Evolutionary conservation across 1,140 invertebrate genomes (phyloP).

Genomic region (Temnothorax curvispinosus): DNA sequence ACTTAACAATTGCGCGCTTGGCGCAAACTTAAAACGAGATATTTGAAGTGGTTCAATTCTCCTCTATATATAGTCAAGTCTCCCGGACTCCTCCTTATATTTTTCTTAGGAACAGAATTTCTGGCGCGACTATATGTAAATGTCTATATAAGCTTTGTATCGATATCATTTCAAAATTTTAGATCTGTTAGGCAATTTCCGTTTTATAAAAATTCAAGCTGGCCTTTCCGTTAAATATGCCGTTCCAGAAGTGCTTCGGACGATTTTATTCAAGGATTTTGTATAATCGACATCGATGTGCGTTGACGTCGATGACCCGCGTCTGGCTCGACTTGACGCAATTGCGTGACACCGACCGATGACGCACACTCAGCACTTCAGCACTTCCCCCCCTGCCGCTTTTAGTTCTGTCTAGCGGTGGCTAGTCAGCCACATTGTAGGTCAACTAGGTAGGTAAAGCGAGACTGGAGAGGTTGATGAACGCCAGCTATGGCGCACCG

Average conservation of each 20-base stretch:
- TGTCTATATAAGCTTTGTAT: neutral
- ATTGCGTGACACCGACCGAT: slow-evolving; percentile 20
- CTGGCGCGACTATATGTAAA: too few species aligned
- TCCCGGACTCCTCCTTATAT: neutral
- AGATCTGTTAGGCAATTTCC: neutral
- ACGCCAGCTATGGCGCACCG: slow-evolving; percentile 19
- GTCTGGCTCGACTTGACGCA: slow-evolving; percentile 35
- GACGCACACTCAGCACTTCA: slow-evolving; percentile 4
- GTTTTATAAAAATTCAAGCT: neutral
- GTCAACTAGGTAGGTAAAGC: slow-evolving; percentile 59
- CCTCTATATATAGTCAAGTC: too few species aligned
- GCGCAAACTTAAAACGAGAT: too few species aligned
- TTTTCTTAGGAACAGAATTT: too few species aligned
- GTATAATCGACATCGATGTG: neutral
- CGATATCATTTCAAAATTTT: neutral
- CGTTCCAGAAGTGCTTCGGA: neutral
- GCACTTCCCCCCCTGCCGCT: neutral
- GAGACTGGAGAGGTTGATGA: slow-evolving; percentile 61
- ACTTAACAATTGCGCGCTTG: too few species aligned
- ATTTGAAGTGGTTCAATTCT: too few species aligned
- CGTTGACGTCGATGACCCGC: neutral
- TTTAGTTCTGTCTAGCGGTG: slow-evolving; percentile 38
- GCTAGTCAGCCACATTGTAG: slow-evolving; percentile 63
- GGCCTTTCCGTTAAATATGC: neutral
- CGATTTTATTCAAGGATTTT: neutral